phyloP scores from a whole-genome alignment of 2,113 vertebrate species.

The Aspiorhynchus laticeps region DNA sequence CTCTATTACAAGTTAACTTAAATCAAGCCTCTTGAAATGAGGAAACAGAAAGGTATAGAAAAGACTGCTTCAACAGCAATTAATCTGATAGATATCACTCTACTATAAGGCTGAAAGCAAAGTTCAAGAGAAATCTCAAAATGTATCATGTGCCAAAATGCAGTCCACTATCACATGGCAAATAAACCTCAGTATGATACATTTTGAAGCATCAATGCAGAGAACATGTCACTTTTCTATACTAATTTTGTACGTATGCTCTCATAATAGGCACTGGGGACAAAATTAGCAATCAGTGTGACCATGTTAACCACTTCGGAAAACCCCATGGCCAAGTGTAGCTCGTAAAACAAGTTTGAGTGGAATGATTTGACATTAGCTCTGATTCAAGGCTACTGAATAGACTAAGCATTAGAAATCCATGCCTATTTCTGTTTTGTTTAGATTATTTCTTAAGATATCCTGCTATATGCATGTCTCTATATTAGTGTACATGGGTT shows the following conservation, averaged over 20 bases:
- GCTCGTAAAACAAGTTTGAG: conserved; percentile 55
- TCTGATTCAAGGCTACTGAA: conserved; percentile 33
- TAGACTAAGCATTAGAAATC: conserved; percentile 46
- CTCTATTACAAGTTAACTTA: conserved; percentile 86
- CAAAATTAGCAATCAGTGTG: conserved; percentile 83
- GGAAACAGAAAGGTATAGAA: conserved; percentile 57
- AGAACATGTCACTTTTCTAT: conserved; percentile 81
- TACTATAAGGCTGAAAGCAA: conserved; percentile 75
- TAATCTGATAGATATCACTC: conserved; percentile 76
- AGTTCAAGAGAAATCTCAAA: conserved; percentile 73
- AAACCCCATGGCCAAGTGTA: conserved; percentile 88
- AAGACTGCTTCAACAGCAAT: conserved; percentile 55
- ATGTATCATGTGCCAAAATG: conserved; percentile 76
- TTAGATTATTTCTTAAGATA: conserved; percentile 4
- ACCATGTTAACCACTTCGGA: conserved; percentile 84
- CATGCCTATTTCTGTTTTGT: background rate
- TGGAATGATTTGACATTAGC: conserved; percentile 34
- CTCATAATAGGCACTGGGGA: conserved; percentile 66
- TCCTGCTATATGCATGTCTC: conserved; percentile 33
- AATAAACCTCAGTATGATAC: conserved; percentile 71
- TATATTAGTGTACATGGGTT: conserved; percentile 34
- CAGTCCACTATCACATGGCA: conserved; percentile 64
- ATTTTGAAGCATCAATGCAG: conserved; percentile 92
- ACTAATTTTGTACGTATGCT: conserved; percentile 82
- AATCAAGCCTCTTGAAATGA: conserved; percentile 77